Evolutionary conservation across 2,113 vertebrate genomes (phyloP).

Genomic region (Taxidea taxus): DNA sequence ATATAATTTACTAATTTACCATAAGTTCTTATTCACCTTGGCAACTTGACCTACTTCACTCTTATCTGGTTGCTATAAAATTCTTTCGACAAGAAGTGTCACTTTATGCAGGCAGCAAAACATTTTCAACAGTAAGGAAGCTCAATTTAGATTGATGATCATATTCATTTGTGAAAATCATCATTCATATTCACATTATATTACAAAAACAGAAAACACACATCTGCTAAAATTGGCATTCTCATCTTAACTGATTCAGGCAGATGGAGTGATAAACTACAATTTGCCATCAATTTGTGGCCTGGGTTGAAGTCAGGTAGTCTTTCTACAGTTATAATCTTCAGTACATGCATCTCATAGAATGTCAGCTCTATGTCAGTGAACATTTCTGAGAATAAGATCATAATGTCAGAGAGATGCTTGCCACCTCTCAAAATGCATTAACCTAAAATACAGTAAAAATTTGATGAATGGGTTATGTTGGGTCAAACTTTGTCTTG

Average conservation of each 20-base stretch:
- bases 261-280: background rate
- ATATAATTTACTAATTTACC: background rate
- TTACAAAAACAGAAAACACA: background rate
- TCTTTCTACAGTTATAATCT: background rate
- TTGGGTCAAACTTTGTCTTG: background rate
- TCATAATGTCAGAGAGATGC: background rate
- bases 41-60: background rate
- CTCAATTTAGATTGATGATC: background rate
- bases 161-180: constrained; percentile 5
- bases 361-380: background rate
- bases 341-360: background rate
- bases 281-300: background rate
- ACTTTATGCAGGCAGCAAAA: background rate
- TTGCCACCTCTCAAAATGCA: background rate
- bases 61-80: background rate
- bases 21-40: background rate
- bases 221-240: background rate
- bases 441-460: background rate
- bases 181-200: background rate
- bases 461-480: background rate
- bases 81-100: background rate
- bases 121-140: background rate
- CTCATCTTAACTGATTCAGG: background rate
- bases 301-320: background rate
- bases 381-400: background rate